These are phyloP conservation scores for Philotrypesis tridentata DNA, from an alignment of 1,140 invertebrate genomes.

Conservation along the genomic window DNA sequence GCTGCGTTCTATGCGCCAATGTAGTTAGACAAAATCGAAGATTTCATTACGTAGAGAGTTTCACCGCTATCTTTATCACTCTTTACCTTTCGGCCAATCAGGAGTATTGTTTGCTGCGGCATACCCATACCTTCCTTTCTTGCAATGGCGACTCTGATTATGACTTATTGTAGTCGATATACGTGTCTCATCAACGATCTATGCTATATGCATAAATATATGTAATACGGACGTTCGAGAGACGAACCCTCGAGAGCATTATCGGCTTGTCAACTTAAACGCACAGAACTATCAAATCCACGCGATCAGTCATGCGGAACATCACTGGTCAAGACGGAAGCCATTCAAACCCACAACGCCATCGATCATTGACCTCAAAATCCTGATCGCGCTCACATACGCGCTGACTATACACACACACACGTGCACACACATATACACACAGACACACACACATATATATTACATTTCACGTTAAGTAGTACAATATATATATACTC, in stretches of 20 bases:
- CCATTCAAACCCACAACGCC: not conserved
- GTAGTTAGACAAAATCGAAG: constrained; percentile 46
- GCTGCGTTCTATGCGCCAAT: not conserved
- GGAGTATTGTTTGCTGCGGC: not conserved
- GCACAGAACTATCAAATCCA: not conserved
- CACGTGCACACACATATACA: no score
- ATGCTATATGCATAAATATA: no score
- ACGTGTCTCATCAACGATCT: no score
- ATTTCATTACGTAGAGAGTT: constrained; percentile 41
- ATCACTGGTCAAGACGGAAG: constrained; percentile 7
- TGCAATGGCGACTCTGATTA: not conserved
- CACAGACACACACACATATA: no score
- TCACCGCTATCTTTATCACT: not conserved
- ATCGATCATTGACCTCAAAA: constrained; percentile 26
- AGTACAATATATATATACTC: no score
- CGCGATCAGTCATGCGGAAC: not conserved
- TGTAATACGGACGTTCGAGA: no score
- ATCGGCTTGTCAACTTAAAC: not conserved
- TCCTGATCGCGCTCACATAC: no score
- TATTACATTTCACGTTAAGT: no score
- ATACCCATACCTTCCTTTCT: not conserved
- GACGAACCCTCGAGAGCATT: not conserved
- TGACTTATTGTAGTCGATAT: no score
- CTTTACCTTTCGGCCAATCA: constrained; percentile 6
- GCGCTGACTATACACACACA: no score